phyloP scores from a whole-genome alignment of 1,140 invertebrate species.

The Dinoponera quadriceps region DNA sequence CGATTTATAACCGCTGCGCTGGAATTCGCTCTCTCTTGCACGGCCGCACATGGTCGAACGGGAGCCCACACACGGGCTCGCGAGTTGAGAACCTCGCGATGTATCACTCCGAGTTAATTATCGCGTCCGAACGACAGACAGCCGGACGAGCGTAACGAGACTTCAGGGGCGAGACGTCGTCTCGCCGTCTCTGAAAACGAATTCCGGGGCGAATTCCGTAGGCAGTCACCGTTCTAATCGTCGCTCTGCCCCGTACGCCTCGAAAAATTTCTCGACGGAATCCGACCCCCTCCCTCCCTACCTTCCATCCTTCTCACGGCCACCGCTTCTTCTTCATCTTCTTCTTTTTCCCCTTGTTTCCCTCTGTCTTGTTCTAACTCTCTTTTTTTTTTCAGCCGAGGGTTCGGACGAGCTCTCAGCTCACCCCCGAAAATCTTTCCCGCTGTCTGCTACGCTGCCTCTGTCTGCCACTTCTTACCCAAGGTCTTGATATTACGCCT shows the following conservation, averaged over 20 bases:
- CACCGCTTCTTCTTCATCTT: too few species aligned
- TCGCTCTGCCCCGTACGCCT: background rate
- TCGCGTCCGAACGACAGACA: slow-evolving; percentile 50
- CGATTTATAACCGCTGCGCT: slow-evolving; percentile 33
- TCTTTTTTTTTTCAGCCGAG: background rate
- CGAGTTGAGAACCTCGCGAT: slow-evolving; percentile 22
- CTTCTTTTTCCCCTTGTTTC: background rate
- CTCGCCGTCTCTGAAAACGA: slow-evolving; percentile 34
- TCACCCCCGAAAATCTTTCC: background rate
- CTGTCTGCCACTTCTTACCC: background rate
- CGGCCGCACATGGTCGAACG: background rate
- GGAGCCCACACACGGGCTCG: too few species aligned
- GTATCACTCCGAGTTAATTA: slow-evolving; percentile 55
- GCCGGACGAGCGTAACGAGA: slow-evolving; percentile 54
- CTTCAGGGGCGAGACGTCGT: slow-evolving; percentile 20
- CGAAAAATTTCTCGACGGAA: background rate
- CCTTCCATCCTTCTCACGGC: background rate
- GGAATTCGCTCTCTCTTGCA: slow-evolving; percentile 11
- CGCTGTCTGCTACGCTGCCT: background rate
- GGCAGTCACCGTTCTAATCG: slow-evolving; percentile 49
- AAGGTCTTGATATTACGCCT: background rate
- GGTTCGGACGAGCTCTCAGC: background rate
- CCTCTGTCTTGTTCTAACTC: background rate
- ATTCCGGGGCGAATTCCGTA: slow-evolving; percentile 54
- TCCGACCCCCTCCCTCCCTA: background rate